Evolutionary conservation across 2,113 vertebrate genomes (phyloP).

Genomic region (Chinchilla lanigera): DNA sequence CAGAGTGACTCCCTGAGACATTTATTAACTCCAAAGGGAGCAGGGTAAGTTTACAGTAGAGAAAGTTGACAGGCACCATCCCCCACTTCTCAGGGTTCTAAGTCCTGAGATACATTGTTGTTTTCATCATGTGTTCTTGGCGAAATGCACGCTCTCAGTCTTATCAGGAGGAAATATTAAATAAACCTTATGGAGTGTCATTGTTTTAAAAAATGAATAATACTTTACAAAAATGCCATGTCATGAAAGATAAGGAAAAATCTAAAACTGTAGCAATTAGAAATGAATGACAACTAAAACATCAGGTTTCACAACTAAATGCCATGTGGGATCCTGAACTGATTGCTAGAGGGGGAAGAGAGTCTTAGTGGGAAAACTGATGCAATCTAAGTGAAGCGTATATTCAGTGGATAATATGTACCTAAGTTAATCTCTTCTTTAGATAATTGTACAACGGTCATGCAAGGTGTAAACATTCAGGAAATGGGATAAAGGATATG

Average conservation of each 20-base stretch:
- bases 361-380: background rate
- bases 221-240: background rate
- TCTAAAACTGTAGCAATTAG: background rate
- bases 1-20: background rate
- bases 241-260: background rate
- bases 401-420: background rate
- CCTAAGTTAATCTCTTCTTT: background rate
- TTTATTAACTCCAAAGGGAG: background rate
- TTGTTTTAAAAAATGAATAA: background rate
- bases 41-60: background rate
- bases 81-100: background rate
- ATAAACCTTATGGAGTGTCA: background rate
- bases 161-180: background rate
- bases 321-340: background rate
- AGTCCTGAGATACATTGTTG: background rate
- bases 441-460: background rate
- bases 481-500: background rate
- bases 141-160: background rate
- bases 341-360: background rate
- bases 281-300: background rate
- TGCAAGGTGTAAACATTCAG: background rate
- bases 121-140: background rate
- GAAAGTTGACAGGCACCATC: background rate
- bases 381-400: background rate
- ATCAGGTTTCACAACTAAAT: background rate